A percentile compares a stretch with the other conserved stretches of the same genome.
Conservation (phyloP, 30 jellyfish, hydroid and myxozoan species). For the Kudoa iwatai region DNA sequence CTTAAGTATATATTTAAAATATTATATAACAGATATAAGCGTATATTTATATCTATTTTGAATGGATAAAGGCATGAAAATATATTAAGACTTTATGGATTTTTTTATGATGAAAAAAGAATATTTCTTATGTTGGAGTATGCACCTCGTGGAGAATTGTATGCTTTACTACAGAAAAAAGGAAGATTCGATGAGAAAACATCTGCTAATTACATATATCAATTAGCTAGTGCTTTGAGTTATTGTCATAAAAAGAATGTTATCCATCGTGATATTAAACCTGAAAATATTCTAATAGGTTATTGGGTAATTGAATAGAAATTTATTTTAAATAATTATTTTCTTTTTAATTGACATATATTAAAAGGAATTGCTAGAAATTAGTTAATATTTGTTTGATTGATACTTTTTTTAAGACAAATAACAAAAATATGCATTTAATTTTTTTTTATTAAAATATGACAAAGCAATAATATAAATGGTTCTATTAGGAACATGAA, state of each 20-base stretch:
- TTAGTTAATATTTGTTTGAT: no score
- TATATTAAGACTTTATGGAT: constrained; percentile 55
- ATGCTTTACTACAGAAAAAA: constrained; percentile 17
- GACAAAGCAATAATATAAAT: no score
- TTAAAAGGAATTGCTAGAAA: no score
- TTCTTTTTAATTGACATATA: no score
- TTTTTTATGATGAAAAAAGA: constrained; percentile 31
- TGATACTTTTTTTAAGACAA: no score
- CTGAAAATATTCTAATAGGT: constrained; percentile 67
- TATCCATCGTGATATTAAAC: constrained; percentile 71
- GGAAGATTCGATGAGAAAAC: constrained; percentile 11
- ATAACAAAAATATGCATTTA: no score
- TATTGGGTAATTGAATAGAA: not conserved
- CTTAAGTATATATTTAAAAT: constrained; percentile 8
- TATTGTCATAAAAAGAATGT: constrained; percentile 78
- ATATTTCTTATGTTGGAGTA: constrained; percentile 51
- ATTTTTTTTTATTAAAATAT: no score
- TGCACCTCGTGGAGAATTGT: constrained; percentile 87
- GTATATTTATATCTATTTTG: not conserved
- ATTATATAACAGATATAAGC: not conserved
- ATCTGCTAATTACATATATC: constrained; percentile 56
- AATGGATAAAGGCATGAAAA: constrained; percentile 16
- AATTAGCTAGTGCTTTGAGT: constrained; percentile 40
- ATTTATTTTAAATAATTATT: no score
- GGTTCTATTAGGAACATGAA: no score